phyloP scores from a whole-genome alignment of 2,113 vertebrate species.

The Chaetodon trifascialis region DNA sequence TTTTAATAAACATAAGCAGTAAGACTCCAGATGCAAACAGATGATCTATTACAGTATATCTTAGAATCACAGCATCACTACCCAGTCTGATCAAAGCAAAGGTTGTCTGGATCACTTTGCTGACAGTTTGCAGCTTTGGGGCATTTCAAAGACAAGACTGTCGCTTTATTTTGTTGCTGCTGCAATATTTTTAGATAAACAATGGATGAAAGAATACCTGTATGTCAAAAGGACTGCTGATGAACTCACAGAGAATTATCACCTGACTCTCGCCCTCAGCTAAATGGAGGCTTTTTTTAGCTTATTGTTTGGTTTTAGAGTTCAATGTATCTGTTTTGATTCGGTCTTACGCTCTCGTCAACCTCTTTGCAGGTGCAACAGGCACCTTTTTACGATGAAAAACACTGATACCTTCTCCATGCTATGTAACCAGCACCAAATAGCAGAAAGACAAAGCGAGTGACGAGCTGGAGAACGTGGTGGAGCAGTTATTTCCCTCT shows the following conservation, averaged over 20 bases:
- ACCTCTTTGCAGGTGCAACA: neutral
- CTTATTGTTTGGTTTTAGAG: neutral
- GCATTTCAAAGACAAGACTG: neutral
- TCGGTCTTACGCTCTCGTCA: neutral
- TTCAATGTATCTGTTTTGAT: neutral
- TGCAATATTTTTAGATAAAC: neutral
- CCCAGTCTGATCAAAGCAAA: constrained; percentile 30
- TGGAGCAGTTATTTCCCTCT: neutral
- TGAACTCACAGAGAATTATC: neutral
- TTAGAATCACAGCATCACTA: constrained; percentile 15
- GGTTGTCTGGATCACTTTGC: constrained; percentile 12
- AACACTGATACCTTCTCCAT: neutral
- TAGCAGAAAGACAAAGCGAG: neutral
- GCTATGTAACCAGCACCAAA: neutral
- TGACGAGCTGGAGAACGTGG: neutral
- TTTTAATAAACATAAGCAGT: constrained; percentile 54
- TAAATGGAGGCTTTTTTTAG: neutral
- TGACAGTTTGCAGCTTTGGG: neutral
- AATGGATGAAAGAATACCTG: neutral
- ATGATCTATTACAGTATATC: constrained; percentile 39
- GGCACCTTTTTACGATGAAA: neutral
- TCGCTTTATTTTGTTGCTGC: constrained; percentile 1
- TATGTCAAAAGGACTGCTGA: neutral
- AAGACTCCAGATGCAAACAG: constrained; percentile 21
- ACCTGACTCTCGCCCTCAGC: neutral